Evolutionary conservation across 2,113 vertebrate species (phyloP).

Genomic region (Orthonyx spaldingii): DNA sequence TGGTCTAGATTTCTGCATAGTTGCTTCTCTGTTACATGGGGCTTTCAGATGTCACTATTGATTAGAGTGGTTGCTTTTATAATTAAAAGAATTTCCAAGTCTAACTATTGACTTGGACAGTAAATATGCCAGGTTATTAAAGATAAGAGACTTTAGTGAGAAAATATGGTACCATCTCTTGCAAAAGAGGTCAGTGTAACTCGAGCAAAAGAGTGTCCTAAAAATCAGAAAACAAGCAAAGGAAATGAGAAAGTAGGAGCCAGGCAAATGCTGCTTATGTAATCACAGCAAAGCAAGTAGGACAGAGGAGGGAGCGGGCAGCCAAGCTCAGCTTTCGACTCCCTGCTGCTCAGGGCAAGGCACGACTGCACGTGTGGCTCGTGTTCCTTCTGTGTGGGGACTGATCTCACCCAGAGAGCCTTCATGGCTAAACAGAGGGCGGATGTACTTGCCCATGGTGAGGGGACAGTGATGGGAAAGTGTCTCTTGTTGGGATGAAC

Average conservation of each 20-base stretch:
- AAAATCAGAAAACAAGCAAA: constrained; percentile 29
- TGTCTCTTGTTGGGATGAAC: background rate
- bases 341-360: background rate
- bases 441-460: fast-evolving
- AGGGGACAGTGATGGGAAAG: background rate
- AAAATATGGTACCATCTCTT: constrained; percentile 1
- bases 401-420: background rate
- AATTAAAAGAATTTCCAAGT: constrained; percentile 37
- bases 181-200: constrained; percentile 56
- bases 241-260: background rate
- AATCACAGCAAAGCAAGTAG: constrained; percentile 29
- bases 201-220: constrained; percentile 26
- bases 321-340: fast-evolving
- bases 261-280: constrained; percentile 31
- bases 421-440: background rate
- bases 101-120: background rate
- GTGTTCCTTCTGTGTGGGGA: fast-evolving
- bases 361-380: background rate
- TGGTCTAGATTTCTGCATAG: background rate
- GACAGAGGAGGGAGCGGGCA: background rate
- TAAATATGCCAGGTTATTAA: background rate
- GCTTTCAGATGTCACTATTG: constrained; percentile 1
- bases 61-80: background rate
- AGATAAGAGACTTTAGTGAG: constrained; percentile 36
- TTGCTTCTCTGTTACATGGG: background rate